Evolutionary conservation across 2,888 invertebrate genomes (phyloP).

Genomic region (Drosophila kambysellisi): DNA sequence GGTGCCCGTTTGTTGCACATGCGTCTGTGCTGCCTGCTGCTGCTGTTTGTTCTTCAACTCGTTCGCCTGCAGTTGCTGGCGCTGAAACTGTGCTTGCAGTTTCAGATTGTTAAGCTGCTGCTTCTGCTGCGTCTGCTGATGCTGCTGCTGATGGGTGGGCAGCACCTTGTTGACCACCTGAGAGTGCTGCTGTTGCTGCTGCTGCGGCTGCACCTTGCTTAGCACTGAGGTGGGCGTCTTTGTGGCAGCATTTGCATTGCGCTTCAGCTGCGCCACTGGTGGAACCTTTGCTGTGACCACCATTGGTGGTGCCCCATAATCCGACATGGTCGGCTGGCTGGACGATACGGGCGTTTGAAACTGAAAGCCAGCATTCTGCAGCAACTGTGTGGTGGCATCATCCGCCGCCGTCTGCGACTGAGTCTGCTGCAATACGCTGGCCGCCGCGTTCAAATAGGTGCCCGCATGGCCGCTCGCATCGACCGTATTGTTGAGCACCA

Average conservation of each 20-base stretch:
- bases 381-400: conserved; percentile 68
- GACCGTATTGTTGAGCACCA: conserved; percentile 88
- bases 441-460: conserved; percentile 66
- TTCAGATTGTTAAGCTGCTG: conserved; percentile 35
- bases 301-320: conserved; percentile 53
- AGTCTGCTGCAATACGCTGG: conserved; percentile 63
- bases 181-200: conserved; percentile 27
- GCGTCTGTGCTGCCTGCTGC: conserved; percentile 30
- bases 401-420: conserved; percentile 54
- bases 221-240: conserved; percentile 65
- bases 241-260: conserved; percentile 37
- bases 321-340: conserved; percentile 40
- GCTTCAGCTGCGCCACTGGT: conserved; percentile 74
- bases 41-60: conserved; percentile 59
- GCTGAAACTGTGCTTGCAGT: conserved; percentile 38
- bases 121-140: conserved; percentile 11
- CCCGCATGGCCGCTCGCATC: conserved; percentile 65
- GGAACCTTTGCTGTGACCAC: conserved; percentile 75
- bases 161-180: conserved; percentile 8
- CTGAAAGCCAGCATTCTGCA: conserved; percentile 69
- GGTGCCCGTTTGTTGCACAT: conserved; percentile 50
- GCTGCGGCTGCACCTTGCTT: conserved; percentile 77
- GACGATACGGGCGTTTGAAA: conserved; percentile 58
- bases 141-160: conserved; percentile 6
- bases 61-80: conserved; percentile 39